Base-by-base conservation (phyloP, 2,113 vertebrate species). In the Plectropomus leopardus region DNA sequence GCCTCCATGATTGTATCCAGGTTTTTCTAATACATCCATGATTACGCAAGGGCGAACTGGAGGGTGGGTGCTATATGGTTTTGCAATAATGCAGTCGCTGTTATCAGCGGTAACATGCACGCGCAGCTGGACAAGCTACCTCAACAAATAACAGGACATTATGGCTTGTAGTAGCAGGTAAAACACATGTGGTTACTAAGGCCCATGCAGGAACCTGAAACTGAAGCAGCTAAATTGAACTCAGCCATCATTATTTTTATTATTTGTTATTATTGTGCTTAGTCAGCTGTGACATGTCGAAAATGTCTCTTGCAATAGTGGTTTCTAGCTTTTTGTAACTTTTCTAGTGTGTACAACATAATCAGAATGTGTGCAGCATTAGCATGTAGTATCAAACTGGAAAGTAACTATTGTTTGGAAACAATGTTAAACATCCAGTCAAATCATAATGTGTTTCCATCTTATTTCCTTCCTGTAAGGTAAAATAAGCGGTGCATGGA, bases 151-250 rank as follows among this genome's bases (percentile, higher is more conserved):
- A 36, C 34, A 28, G 45, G 65, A 51, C 59, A 34, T 76, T 53
- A 21, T 51, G 16, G 23, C 40, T 34, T 58, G 64, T 76, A 66
- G 40, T 19, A 30, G 80, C 1, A 19, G 40, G 26, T 24, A 32
- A 40, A 57, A 57, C 7, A 30, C 15, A 73, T 15, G 58, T 64
- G 68, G 11, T 59, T 53, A 11, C 24, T 60, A 19, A 68, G n/a
- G n/a, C n/a, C n/a, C 40, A 8, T 19, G n/a, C 14, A 17, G 9
- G 14, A 48, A 19, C 0, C 48, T 57, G 28, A 54, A 26, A 63
- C 13, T 44, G 23, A 40, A 80, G n/a, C 3, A 48, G 50, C 60
- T 44, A 16, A 75, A 76, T 77, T 45, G 34, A 73, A 59, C 45
- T 47, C n/a, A 19, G 24, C 40, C 34, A 59, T 48, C 2, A 32